Base-by-base conservation (phyloP, 1,140 invertebrate genomes). In the Lordiphosa stackelbergi region DNA sequence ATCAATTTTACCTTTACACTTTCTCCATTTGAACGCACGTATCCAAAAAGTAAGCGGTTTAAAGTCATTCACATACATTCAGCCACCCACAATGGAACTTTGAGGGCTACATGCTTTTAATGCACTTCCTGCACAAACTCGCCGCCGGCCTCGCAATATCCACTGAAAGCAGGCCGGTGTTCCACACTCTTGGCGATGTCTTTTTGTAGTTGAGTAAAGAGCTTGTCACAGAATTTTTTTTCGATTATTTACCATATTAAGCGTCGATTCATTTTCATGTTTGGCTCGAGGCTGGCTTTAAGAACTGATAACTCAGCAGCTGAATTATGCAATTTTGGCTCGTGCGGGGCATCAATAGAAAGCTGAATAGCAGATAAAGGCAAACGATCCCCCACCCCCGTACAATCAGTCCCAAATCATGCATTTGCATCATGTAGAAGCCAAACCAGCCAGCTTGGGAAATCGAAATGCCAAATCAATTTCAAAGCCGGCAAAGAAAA, bases 161-260 rank as follows among this genome's bases (percentile, higher is more conserved):
- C 57, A 71, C 66, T 56, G 66, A 66, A 57, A 60, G 45, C 52
- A 19, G 36, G 13, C 24, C 7, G 57, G 49, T 43, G 31, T 31
- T 28, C 56, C 63, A 16, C 53, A 64, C 66, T 37, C 7, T 13
- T 37, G 22, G 28, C 16, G 10, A 56, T 65, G 59, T 68, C 64
- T 64, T 68, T 68, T 68, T 37, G 63, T 59, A 60, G 63, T 48
- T 28, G 19, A 10, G 36, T 36, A 45, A 66, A 53, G 55, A 66
- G 66, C 58, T 47, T 77, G 73, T 77, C 63, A 77, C 73, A 63
- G 73, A 66, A 49, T 49, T 11, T 49, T 49, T 3, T 48, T 61
- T 66, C 16, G 72, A 75, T 75, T 75, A 75, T 74, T 68, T 62
- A 75, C 61, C 49, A 56, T 46, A 55, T 75, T 56, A 66, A 74